Evolutionary conservation across 2,113 vertebrate species (phyloP).

Genomic region (Callipepla californica): DNA sequence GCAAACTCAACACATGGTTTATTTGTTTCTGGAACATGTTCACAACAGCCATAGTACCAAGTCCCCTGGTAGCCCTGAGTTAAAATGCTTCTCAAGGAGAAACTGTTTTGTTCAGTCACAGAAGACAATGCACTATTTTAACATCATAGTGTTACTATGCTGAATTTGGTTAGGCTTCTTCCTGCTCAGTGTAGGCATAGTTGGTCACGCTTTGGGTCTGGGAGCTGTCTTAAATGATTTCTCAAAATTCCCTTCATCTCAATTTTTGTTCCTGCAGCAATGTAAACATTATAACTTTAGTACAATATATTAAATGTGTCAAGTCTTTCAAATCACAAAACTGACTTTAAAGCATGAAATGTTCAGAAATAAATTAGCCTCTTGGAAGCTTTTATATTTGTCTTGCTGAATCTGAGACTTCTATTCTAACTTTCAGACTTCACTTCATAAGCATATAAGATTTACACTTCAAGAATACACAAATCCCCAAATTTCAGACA

Average conservation of each 20-base stretch:
- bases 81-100: background rate
- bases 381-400: background rate
- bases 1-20: background rate
- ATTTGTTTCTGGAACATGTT: background rate
- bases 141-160: background rate
- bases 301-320: background rate
- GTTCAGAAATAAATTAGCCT: background rate
- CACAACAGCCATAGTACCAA: background rate
- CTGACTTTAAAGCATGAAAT: background rate
- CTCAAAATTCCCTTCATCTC: background rate
- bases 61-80: background rate
- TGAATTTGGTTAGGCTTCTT: background rate
- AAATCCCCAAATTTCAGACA: background rate
- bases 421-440: background rate
- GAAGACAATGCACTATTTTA: background rate
- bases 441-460: background rate
- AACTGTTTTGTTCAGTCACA: background rate
- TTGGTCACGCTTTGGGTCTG: background rate
- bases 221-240: background rate
- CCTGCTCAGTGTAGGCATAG: background rate
- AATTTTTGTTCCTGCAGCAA: background rate
- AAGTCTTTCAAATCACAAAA: background rate
- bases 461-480: background rate
- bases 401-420: background rate
- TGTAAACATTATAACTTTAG: background rate